Evolutionary conservation across 2,888 invertebrate species (phyloP).

Genomic region (Metacarcinus magister): DNA sequence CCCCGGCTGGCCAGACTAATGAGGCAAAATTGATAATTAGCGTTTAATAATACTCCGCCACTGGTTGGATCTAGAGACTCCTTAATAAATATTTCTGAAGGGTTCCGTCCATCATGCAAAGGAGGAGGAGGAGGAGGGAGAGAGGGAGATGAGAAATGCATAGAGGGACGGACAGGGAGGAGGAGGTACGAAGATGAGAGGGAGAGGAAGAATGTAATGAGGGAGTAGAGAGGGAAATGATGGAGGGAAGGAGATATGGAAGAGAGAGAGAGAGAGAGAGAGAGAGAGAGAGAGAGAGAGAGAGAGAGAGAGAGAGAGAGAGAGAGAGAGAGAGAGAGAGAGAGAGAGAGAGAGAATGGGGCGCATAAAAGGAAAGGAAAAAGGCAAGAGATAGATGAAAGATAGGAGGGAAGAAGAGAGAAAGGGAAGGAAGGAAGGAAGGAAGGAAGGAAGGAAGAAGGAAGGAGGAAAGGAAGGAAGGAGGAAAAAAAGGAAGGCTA

Average conservation of each 20-base stretch:
- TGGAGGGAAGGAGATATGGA: neutral
- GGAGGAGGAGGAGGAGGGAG: neutral
- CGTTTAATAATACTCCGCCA: conserved; percentile 41
- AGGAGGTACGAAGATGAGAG: neutral
- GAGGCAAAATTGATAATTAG: conserved; percentile 38
- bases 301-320: conserved; percentile 22
- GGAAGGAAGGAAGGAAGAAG: conserved; percentile 20
- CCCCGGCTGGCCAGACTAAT: conserved; percentile 31
- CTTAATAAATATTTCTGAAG: conserved; percentile 44
- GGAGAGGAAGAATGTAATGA: neutral
- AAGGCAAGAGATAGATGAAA: neutral
- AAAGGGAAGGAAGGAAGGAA: conserved; percentile 31
- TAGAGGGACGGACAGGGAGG: neutral
- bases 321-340: neutral
- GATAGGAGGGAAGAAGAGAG: conserved; percentile 38
- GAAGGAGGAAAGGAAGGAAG: neutral
- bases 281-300: neutral
- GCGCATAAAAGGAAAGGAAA: no score
- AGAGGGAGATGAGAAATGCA: neutral
- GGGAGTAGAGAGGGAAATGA: neutral
- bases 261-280: neutral
- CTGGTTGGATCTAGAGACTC: neutral
- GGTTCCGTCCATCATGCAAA: neutral
- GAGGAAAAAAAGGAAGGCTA: neutral
- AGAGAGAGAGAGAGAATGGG: neutral